Conservation (phyloP, 2,113 vertebrate genomes). For the Meles meles region DNA sequence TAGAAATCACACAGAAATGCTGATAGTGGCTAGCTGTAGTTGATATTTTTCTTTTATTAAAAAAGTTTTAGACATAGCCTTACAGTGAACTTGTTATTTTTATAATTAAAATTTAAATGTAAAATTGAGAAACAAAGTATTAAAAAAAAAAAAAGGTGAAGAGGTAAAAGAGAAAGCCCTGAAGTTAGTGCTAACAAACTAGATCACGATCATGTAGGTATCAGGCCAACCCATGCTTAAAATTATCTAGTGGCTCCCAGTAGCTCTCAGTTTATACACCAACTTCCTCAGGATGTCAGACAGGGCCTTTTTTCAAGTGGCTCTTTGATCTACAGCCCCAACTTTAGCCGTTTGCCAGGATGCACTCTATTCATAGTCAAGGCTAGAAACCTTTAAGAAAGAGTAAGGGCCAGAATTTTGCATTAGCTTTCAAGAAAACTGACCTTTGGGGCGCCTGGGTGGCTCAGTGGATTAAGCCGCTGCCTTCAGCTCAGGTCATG, state of each 20-base stretch:
- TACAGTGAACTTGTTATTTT: neutral
- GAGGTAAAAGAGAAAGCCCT: neutral
- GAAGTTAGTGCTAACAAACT: neutral
- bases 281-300: neutral
- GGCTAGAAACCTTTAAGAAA: neutral
- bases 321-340: neutral
- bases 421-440: neutral
- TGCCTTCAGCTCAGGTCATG: no score
- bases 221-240: neutral
- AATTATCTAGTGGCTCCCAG: neutral
- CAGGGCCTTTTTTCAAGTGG: neutral
- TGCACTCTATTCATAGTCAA: neutral
- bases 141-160: neutral
- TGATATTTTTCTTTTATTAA: neutral
- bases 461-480: no score
- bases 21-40: neutral
- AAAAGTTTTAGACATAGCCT: neutral
- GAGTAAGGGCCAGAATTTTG: neutral
- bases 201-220: neutral
- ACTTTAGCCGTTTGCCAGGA: neutral
- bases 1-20: neutral
- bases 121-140: neutral
- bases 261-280: neutral
- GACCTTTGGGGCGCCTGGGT: no score
- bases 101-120: neutral